Conservation (phyloP, 2,888 invertebrate species). For the Nephrotoma flavescens region DNA sequence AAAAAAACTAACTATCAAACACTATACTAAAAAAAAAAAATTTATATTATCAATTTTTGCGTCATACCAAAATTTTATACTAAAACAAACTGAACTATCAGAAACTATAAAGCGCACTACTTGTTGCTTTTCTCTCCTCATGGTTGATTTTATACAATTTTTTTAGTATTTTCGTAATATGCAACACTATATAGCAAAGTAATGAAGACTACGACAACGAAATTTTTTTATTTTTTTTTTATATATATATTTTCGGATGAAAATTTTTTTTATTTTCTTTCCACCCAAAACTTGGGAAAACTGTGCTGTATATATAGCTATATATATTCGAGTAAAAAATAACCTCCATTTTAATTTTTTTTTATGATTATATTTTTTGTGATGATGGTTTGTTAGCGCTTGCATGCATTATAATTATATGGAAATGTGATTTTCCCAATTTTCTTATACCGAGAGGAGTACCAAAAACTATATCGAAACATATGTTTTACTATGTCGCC, state of each 20-base stretch:
- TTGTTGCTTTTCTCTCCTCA: conserved; percentile 4
- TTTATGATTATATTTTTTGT: not conserved
- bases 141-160: not conserved
- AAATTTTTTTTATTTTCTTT: not conserved
- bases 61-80: conserved; percentile 1
- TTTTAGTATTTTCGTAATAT: not conserved
- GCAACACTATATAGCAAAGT: conserved; percentile 2
- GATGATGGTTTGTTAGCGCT: not conserved
- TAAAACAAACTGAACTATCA: conserved; percentile 2
- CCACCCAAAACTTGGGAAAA: conserved; percentile 2
- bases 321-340: not conserved
- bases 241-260: not conserved
- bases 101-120: conserved; percentile 3
- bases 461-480: not conserved
- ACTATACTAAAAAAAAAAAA: not conserved
- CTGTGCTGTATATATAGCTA: not conserved
- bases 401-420: not conserved
- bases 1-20: not conserved
- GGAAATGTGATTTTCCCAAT: not conserved
- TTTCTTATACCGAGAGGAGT: not conserved
- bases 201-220: conserved; percentile 2
- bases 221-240: not conserved
- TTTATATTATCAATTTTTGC: not conserved
- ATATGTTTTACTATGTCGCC: not conserved
- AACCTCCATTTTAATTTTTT: not conserved